Evolutionary conservation across 2,113 vertebrate genomes (phyloP), one percentile per base, ranked within the genome.

Genomic region (Lagopus muta): DNA sequence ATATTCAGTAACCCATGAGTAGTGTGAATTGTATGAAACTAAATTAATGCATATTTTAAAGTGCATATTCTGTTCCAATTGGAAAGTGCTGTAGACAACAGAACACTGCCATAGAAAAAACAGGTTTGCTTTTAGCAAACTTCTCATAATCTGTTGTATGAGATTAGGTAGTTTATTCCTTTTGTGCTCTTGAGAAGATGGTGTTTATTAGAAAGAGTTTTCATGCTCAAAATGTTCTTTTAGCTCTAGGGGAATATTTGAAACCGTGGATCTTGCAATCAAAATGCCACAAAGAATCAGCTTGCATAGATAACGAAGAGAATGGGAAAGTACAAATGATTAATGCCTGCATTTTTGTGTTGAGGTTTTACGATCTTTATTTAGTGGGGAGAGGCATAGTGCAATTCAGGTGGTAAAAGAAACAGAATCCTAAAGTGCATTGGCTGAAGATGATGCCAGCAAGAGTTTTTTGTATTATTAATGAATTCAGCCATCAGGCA

Each of bases 21-120:
- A 60, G 19, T n/a, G 15, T 78, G 69, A 94, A 81, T 62, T 25
- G 11, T 74, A 43, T 82, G 50, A 86, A 76, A 70, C 8, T 55
- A 80, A 42, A 77, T 80, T 36, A 89, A 74, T 70, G 38, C 80
- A 74, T 92, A 79, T 77, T 91, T 94, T 91, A 47, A 91, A 88
- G 24, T 20, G 22, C 0, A 1, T 70, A 18, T 13, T 84, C 4
- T 75, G 62, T 82, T 91, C 38, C 38, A 60, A 0, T 64, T 92
- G 55, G 55, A 85, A 80, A 28, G 22, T 66, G 21, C 42, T 82
- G 25, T 86, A 82, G 60, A 70, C 85, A 85, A 34, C 11, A 34
- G 76, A n/a, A 62, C 12, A 54, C 10, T 15, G 74, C 88, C 38
- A 72, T 14, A 65, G 30, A 32, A 86, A 91, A 92, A 82, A 45